These are phyloP conservation scores for Panulirus ornatus DNA, from an alignment of 1,140 invertebrate species.

Conservation along the genomic window DNA sequence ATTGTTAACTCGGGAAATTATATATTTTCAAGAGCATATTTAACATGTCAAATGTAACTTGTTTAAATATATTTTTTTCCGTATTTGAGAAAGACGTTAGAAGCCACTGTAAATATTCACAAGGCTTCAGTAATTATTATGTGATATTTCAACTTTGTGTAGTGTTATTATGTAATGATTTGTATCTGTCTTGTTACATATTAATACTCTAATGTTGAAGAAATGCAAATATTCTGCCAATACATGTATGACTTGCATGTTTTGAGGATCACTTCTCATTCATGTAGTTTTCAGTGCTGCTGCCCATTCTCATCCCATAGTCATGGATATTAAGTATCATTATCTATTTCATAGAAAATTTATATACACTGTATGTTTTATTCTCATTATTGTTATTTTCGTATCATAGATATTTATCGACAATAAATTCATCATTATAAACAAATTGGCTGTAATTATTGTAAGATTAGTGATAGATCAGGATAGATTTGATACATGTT, in stretches of 20 bases:
- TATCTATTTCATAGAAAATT: neutral
- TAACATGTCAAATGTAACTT: neutral
- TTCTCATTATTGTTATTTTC: slow-evolving; percentile 19
- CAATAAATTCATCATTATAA: slow-evolving; percentile 7
- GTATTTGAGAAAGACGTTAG: neutral
- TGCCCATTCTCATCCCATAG: slow-evolving; percentile 3
- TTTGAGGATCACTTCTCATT: neutral
- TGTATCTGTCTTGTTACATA: neutral
- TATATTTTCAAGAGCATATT: slow-evolving; percentile 10
- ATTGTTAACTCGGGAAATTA: slow-evolving; percentile 21
- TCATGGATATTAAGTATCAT: neutral
- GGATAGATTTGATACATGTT: no score
- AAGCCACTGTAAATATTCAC: neutral
- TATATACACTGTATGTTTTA: neutral
- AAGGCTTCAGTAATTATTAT: neutral
- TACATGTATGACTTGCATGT: neutral
- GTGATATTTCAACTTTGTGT: slow-evolving; percentile 6
- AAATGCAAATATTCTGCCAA: neutral
- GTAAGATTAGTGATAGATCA: no score
- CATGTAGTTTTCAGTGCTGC: neutral
- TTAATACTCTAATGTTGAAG: neutral
- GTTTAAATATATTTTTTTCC: slow-evolving; percentile 17
- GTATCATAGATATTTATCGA: slow-evolving; percentile 12
- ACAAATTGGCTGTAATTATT: neutral
- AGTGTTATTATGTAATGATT: neutral